These are phyloP conservation scores for Formicarius rufipectus DNA, from an alignment of 2,113 vertebrate species.

Conservation along the genomic window DNA sequence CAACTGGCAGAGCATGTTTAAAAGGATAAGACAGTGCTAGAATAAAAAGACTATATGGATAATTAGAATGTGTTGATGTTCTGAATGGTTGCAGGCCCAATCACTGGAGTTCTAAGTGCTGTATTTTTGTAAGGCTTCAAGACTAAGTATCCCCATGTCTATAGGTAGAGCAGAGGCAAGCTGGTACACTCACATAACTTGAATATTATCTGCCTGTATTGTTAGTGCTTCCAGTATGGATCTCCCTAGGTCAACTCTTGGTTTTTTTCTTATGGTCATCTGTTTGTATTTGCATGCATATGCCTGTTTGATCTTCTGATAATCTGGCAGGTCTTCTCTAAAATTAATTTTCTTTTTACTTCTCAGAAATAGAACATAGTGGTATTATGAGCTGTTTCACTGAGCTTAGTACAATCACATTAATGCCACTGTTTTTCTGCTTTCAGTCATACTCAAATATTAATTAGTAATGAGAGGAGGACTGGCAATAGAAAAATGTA, in stretches of 20 bases:
- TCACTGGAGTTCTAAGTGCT: rapidly evolving
- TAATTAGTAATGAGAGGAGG: not conserved
- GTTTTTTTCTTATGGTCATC: not conserved
- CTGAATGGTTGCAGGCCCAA: not conserved
- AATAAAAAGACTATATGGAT: rapidly evolving
- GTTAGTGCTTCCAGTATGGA: not conserved
- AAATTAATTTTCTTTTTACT: not conserved
- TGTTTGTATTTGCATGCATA: not conserved
- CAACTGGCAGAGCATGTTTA: rapidly evolving
- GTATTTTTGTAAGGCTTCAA: not conserved
- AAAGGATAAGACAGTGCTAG: not conserved
- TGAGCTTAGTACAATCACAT: not conserved
- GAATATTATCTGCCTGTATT: not conserved
- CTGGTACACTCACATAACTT: not conserved
- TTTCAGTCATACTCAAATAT: not conserved
- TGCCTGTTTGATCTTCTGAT: not conserved
- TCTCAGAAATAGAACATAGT: not conserved
- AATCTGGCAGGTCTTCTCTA: not conserved
- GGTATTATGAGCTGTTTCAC: not conserved
- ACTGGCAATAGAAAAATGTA: not conserved
- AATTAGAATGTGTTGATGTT: rapidly evolving
- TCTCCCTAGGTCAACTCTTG: not conserved
- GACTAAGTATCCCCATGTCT: not conserved
- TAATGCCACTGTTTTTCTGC: not conserved
- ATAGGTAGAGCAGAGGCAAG: not conserved